Percentiles rank a stretch among this genome's conserved stretches.
Conservation (phyloP, 2,797 vertebrate genomes). For the Gymnothorax javanicus region DNA sequence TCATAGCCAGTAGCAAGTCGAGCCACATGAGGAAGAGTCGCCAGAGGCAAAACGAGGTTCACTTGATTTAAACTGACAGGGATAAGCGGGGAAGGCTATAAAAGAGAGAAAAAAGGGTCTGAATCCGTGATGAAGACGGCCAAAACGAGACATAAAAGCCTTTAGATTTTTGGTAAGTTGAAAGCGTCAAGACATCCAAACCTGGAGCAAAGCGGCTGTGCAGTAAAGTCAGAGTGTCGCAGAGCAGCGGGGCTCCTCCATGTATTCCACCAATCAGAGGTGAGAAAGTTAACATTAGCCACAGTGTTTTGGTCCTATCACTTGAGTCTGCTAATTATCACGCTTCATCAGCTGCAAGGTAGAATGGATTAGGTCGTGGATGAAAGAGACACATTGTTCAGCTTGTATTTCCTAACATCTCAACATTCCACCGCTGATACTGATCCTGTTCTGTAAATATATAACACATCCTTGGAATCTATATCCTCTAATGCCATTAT, state of each 20-base stretch:
- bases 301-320: too few relatives aligned
- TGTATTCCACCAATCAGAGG: not conserved
- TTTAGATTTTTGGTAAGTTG: conserved; percentile 21
- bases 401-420: too few relatives aligned
- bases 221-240: not conserved
- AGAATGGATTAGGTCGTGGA: too few relatives aligned
- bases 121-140: conserved; percentile 44
- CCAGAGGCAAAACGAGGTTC: conserved; percentile 63
- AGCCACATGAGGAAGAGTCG: conserved; percentile 62
- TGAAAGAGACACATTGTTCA: too few relatives aligned
- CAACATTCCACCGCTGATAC: not conserved
- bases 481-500: not conserved
- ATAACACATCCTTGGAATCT: not conserved
- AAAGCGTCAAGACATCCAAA: conserved; percentile 30
- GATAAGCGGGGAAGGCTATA: conserved; percentile 53
- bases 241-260: not conserved
- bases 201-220: not conserved
- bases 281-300: too few relatives aligned
- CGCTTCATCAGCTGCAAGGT: too few relatives aligned
- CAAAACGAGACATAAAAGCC: conserved; percentile 19
- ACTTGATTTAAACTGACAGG: conserved; percentile 61
- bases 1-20: conserved; percentile 62
- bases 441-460: not conserved
- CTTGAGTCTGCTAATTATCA: too few relatives aligned
- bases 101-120: conserved; percentile 45